Evolutionary conservation across 1,140 invertebrate species (phyloP), one percentile per base, ranked within the genome.

Genomic region (Papilio machaon): DNA sequence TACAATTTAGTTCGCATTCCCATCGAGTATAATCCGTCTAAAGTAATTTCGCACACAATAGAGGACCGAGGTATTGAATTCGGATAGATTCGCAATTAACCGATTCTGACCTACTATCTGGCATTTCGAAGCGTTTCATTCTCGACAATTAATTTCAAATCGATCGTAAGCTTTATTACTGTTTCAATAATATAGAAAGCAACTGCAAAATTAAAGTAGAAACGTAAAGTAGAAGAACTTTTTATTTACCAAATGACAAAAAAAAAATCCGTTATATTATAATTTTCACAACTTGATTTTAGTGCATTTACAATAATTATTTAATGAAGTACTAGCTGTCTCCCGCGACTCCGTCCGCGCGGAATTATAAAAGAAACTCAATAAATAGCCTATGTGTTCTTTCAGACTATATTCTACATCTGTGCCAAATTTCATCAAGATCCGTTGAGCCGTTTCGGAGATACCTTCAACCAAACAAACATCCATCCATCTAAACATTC

Each of bases 51-150:
- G 86, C 87, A 82, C 81, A 93, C 91, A 93, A 93, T 92, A 86
- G 86, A 82, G 85, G 82, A 84, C 85, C 87, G 85, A 92, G 23
- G 76, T 64, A 43, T 64, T 35, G 76, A 43, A 79, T 35, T 58
- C 76, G 10, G 43, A 85, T 83, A 84, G 87, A 90, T 92, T 91
- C 86, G 88, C 89, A 91, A 92, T 93, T 92, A 94, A 91, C 90
- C 91, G 91, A 91, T 81, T 85, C 81, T 91, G 91, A 93, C 92
- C 92, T 85, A 94, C 87, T 91, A 89, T 88, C 85, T 80, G 58
- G 38, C 77, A 82, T 85, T 82, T 81, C 81, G 84, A 90, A 88
- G 80, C 89, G 90, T 89, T 90, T 80, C 82, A 74, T 80, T 85
- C 46, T 79, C 82, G 86, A 85, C 91, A 90, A 93, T 92, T 93